Base-by-base conservation (phyloP, 1,140 invertebrate genomes). In the Bathynomus jamesi region DNA sequence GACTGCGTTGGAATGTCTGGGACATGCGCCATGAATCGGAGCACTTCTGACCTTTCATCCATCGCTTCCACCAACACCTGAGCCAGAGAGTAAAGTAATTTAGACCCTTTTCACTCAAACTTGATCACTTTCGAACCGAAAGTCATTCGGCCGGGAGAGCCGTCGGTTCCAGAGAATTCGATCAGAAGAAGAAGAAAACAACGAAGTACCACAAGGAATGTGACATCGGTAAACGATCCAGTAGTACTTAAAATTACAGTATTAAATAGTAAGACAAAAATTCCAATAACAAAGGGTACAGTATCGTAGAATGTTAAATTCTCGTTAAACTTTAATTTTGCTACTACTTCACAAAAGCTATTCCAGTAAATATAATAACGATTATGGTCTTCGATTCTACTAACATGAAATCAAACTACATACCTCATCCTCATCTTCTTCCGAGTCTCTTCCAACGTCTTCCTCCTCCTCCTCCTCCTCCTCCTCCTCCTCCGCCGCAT, bases 1-100 rank as follows among this genome's bases (percentile, higher is more conserved):
- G 90, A 87, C 79, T 95, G 93, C 21, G 90, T 89, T 0, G 93
- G 93, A 63, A 96, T 91, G 66, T 76, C 73, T 10, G 91, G 87
- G 65, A 94, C 91, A 79, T 94, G 91, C 5, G 91, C 88, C n/a
- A 90, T 90, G 78, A 90, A 90, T 68, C 85, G 82, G 65, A 85
- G 86, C 25, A 83, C 82, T 53, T 78, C 78, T 65, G 79, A 81
- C 67, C 82, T 65, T 28, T 82, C 17, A 73, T 67, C 83, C 73
- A 73, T 75, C n/a, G 32, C 32, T 40, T 40, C 32, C 7, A 40
- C 32, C 7, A 40, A 8, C 7, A 40, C 32, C 32, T 40, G 7
- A 40, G 7, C 17, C 32, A 40, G 7, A 40, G 17, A 17, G 7
- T 40, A 40, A 40, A 7, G 17, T 40, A 40, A 40, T 17, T 40